Base-by-base conservation (phyloP, 2,113 vertebrate species). In the Ammodramus savannarum region DNA sequence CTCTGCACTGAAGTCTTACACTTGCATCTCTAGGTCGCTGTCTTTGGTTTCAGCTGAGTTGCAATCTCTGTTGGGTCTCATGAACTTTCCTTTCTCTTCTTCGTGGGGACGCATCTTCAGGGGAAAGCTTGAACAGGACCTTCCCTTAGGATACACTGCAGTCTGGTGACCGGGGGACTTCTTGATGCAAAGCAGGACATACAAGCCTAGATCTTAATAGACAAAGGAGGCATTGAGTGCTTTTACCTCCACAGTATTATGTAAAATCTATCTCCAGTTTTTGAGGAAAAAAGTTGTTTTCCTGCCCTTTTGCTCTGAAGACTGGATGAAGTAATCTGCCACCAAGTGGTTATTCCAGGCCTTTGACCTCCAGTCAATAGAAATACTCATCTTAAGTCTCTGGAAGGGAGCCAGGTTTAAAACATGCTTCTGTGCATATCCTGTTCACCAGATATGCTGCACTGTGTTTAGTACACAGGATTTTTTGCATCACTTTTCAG, bases 321-420 rank as follows among this genome's bases (percentile, higher is more conserved):
- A 76, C 20, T 87, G 51, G 26, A 58, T 91, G 87, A 93, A 58
- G 41, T 76, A 32, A 58, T 82, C 38, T 79, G 54, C 82, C 14
- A 46, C 54, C 32, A 62, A 58, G 59, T 4, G 39, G 51, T 73
- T 90, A 73, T n/a, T 90, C 38, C 29, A 94, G 71, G 76, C 51
- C 85, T 90, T 95, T 96, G 88, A 93, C 59, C 71, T 92, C 46
- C 26, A 76, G 29, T 88, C 55, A 90, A 14, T 31, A 87, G 54
- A 94, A 94, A 43, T 91, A 26, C 27, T 86, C 34, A 20, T 49
- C 38, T 90, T 74, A 84, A 83, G 21, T 80, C 39, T 86, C 65
- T 81, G 76, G 76, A 83, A 27, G 15, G 32, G 34, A 92, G 79
- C 43, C 88, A 81, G 61, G 46, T 90, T 86, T 78, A 43, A 88